Evolutionary conservation across 2,797 vertebrate species (phyloP).

Genomic region (Aulostomus chinensis): DNA sequence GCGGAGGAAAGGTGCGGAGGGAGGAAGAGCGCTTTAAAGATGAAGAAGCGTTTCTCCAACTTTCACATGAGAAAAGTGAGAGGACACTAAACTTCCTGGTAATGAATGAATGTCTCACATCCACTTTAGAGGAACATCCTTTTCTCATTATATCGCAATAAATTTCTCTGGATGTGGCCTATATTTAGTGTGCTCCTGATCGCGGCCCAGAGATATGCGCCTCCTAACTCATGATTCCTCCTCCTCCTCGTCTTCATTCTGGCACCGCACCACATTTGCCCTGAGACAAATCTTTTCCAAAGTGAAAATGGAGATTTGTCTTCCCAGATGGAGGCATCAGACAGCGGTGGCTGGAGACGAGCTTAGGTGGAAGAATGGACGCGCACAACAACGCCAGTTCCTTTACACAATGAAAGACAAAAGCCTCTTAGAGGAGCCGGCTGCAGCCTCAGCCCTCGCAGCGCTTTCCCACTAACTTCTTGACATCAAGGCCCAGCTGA

Average conservation of each 20-base stretch:
- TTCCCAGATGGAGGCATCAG: slow-evolving; percentile 47
- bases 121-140: slow-evolving; percentile 91
- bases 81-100: slow-evolving; percentile 84
- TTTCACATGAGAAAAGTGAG: slow-evolving; percentile 94
- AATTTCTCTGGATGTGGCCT: slow-evolving; percentile 94
- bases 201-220: slow-evolving; percentile 84
- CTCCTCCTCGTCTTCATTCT: slow-evolving; percentile 56
- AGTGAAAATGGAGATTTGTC: slow-evolving; percentile 51
- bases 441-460: too few relatives aligned
- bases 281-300: slow-evolving; percentile 65
- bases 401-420: neutral
- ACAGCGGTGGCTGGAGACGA: slow-evolving; percentile 37
- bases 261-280: slow-evolving; percentile 49
- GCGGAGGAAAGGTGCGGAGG: too few relatives aligned
- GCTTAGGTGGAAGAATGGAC: slow-evolving; percentile 58
- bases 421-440: too few relatives aligned
- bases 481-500: slow-evolving; percentile 42
- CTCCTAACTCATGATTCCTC: slow-evolving; percentile 64
- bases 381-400: neutral
- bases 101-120: slow-evolving; percentile 84
- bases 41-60: too few relatives aligned
- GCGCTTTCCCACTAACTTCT: too few relatives aligned
- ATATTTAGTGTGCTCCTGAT: slow-evolving; percentile 94
- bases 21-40: neutral
- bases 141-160: slow-evolving; percentile 97